Conservation (phyloP, 1,140 invertebrate species). For the Drosophila bipectinata region DNA sequence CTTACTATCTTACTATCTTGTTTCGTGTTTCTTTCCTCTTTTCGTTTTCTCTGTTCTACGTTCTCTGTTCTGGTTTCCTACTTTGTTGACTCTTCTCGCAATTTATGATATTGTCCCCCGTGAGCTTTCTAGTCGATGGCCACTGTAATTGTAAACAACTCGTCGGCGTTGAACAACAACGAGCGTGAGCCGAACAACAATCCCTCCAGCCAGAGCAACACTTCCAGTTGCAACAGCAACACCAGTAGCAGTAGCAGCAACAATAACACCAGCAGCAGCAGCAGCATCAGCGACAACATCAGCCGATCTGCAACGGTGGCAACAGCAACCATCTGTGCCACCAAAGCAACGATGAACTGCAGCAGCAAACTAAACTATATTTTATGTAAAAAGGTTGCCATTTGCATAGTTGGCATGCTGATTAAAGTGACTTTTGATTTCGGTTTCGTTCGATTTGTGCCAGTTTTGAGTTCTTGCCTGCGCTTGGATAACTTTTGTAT, state of each 20-base stretch:
- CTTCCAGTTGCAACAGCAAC: constrained; percentile 17
- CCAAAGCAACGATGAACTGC: constrained; percentile 24
- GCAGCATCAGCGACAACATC: constrained; percentile 10
- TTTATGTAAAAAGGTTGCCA: constrained; percentile 77
- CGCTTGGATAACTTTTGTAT: constrained; percentile 68
- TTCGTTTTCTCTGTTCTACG: constrained; percentile 60
- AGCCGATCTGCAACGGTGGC: constrained; percentile 3
- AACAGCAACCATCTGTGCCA: constrained; percentile 5
- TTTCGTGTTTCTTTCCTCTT: constrained; percentile 71
- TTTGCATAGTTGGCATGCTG: constrained; percentile 70
- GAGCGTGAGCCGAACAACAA: constrained; percentile 48
- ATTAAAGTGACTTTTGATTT: constrained; percentile 52
- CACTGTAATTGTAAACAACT: constrained; percentile 58
- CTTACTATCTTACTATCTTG: constrained; percentile 72
- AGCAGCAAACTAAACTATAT: constrained; percentile 78
- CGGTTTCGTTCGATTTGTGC: constrained; percentile 52
- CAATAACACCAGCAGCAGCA: constrained; percentile 13
- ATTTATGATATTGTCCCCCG: constrained; percentile 39
- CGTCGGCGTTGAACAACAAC: constrained; percentile 57
- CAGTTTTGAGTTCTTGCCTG: constrained; percentile 64
- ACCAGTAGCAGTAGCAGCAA: constrained; percentile 43
- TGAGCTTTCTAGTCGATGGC: constrained; percentile 68
- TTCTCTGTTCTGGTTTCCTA: constrained; percentile 48
- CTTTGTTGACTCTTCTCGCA: constrained; percentile 51
- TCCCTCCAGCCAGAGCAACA: constrained; percentile 41